These are phyloP conservation scores for Corythoichthys haematopterus DNA, from an alignment of 2,113 vertebrate species.

Conservation along the genomic window DNA sequence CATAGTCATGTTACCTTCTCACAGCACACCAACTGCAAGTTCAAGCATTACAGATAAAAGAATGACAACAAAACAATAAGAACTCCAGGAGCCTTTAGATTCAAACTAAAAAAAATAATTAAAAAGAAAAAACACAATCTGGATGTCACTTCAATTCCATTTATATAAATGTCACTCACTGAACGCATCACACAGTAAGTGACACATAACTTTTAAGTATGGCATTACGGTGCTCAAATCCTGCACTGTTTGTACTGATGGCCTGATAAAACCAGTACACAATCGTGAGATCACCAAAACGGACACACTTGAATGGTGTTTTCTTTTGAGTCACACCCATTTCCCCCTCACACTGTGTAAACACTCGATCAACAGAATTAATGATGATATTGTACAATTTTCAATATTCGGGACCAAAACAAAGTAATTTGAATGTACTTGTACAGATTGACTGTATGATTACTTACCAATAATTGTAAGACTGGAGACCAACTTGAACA, in stretches of 20 bases:
- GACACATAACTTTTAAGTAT: not conserved
- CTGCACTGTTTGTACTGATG: not conserved
- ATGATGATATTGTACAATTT: not conserved
- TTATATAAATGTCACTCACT: not conserved
- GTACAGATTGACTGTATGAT: no score
- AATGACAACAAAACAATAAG: not conserved
- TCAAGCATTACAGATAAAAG: no score
- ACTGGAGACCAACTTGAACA: no score
- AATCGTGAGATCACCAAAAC: not conserved
- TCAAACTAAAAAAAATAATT: not conserved
- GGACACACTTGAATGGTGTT: not conserved
- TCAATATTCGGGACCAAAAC: not conserved
- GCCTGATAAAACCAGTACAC: conserved; percentile 1
- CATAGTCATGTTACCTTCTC: not conserved
- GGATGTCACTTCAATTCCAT: not conserved
- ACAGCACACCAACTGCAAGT: not conserved
- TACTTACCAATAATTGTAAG: no score
- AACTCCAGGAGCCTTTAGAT: not conserved
- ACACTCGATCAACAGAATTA: not conserved
- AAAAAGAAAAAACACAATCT: not conserved
- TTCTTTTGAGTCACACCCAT: not conserved
- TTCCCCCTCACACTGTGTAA: not conserved
- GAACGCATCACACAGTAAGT: not conserved
- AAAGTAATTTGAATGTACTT: not conserved
- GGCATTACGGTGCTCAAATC: not conserved